Conservation (phyloP, 2,888 invertebrate species). For the Watsonalla binaria region DNA sequence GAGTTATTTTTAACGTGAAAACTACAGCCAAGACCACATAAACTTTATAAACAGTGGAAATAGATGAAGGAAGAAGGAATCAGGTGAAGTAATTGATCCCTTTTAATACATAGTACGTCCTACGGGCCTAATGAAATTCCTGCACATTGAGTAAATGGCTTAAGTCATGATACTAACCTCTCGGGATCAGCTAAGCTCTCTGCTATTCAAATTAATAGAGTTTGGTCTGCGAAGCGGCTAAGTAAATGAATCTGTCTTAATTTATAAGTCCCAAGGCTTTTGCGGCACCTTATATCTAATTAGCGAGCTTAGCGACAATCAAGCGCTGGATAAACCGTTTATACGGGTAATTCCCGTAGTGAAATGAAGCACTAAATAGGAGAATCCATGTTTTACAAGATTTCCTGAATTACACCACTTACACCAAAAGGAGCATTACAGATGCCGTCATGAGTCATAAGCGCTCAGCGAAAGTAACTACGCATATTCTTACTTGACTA, state of each 20-base stretch:
- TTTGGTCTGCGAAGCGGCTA: slow-evolving; percentile 29
- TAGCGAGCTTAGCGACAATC: slow-evolving; percentile 29
- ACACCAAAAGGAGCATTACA: too few relatives aligned
- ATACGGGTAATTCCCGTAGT: background rate
- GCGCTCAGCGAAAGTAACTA: too few relatives aligned
- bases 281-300: slow-evolving; percentile 41
- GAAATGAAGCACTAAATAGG: background rate
- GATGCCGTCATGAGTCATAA: too few relatives aligned
- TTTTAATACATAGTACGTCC: background rate
- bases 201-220: slow-evolving; percentile 32
- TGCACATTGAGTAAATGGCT: background rate
- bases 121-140: background rate
- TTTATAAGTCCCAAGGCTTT: slow-evolving; percentile 42
- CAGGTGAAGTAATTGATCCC: too few relatives aligned
- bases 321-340: slow-evolving; percentile 9
- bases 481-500: too few relatives aligned
- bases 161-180: background rate
- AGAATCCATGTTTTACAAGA: too few relatives aligned
- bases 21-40: too few relatives aligned
- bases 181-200: slow-evolving; percentile 3
- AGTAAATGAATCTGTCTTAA: slow-evolving; percentile 55
- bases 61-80: too few relatives aligned
- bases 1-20: too few relatives aligned
- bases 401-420: too few relatives aligned
- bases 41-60: too few relatives aligned